Conservation (phyloP, 2,113 vertebrate species). For the Mirza zaza region DNA sequence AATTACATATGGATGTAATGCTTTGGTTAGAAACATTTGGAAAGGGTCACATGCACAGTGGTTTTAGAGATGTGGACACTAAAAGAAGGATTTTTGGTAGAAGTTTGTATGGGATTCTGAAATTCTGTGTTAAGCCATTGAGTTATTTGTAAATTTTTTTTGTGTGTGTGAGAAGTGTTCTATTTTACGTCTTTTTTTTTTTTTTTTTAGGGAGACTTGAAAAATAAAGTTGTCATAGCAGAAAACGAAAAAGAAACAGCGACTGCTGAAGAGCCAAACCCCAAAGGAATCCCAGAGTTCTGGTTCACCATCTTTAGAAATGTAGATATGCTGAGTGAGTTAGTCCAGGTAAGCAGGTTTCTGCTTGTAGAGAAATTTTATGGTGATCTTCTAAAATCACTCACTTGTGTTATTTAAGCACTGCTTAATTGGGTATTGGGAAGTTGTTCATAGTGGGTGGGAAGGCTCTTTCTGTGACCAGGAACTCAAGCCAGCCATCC, state of each 20-base stretch:
- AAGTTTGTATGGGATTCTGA: background rate
- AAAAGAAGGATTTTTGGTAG: background rate
- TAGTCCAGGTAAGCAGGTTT: slow-evolving; percentile 91
- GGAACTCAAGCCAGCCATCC: fast-evolving
- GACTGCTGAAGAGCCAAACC: slow-evolving; percentile 84
- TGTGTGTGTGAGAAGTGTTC: background rate
- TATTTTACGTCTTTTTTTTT: background rate
- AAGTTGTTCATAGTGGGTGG: fast-evolving
- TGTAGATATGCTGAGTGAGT: slow-evolving; percentile 97
- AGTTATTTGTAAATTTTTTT: background rate
- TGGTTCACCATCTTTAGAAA: slow-evolving; percentile 98
- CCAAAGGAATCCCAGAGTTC: slow-evolving; percentile 97
- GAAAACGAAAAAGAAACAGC: slow-evolving; percentile 91
- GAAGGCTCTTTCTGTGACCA: background rate
- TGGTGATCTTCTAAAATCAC: background rate
- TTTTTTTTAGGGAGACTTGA: slow-evolving; percentile 89
- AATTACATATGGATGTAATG: fast-evolving
- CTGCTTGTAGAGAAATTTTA: fast-evolving
- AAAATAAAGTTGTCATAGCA: slow-evolving; percentile 91
- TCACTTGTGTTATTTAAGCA: fast-evolving
- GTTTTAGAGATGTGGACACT: background rate
- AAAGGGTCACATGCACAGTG: fast-evolving
- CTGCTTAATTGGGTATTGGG: background rate
- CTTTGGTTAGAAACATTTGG: fast-evolving
- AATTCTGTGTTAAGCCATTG: background rate